Percentiles rank a stretch among this genome's conserved stretches.
These are phyloP conservation scores for Drosophila busckii DNA, from an alignment of 1,140 invertebrate species.

Conservation along the genomic window DNA sequence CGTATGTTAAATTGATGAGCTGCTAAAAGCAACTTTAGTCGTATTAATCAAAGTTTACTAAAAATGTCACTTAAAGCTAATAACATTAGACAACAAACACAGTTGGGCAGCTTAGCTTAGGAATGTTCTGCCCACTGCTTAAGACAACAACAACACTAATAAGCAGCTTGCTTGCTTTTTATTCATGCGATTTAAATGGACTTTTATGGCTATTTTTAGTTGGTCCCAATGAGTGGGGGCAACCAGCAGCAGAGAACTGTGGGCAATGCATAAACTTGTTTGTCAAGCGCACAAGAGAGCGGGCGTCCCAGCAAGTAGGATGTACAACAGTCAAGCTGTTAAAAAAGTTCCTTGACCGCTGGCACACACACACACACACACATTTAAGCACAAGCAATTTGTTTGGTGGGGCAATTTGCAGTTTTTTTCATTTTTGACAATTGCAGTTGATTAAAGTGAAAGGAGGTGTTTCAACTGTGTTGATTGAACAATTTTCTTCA, in stretches of 20 bases:
- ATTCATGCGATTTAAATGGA: conserved; percentile 42
- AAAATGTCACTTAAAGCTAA: conserved; percentile 24
- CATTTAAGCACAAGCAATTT: neutral
- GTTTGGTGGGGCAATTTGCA: conserved; percentile 36
- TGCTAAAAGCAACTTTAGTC: too few relatives aligned
- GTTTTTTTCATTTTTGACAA: too few relatives aligned
- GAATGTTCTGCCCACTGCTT: too few relatives aligned
- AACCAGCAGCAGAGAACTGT: neutral
- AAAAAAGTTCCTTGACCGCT: conserved; percentile 55
- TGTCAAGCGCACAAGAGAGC: conserved; percentile 20
- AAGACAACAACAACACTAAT: too few relatives aligned
- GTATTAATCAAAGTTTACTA: too few relatives aligned
- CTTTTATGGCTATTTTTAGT: conserved; percentile 63
- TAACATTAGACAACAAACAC: too few relatives aligned
- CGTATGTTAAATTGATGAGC: too few relatives aligned
- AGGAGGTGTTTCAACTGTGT: conserved; percentile 19
- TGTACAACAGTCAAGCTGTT: neutral
- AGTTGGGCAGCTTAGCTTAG: too few relatives aligned
- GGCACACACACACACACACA: conserved; percentile 1
- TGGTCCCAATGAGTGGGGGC: conserved; percentile 43
- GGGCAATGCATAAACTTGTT: conserved; percentile 45
- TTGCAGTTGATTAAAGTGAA: conserved; percentile 60
- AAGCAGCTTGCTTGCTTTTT: conserved; percentile 35
- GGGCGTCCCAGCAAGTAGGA: neutral
- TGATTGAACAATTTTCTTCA: conserved; percentile 28